A percentile compares a stretch with the other conserved stretches of the same genome.
These are phyloP conservation scores for Sinocyclocheilus grahami DNA, from an alignment of 2,113 vertebrate genomes.

Conservation along the genomic window DNA sequence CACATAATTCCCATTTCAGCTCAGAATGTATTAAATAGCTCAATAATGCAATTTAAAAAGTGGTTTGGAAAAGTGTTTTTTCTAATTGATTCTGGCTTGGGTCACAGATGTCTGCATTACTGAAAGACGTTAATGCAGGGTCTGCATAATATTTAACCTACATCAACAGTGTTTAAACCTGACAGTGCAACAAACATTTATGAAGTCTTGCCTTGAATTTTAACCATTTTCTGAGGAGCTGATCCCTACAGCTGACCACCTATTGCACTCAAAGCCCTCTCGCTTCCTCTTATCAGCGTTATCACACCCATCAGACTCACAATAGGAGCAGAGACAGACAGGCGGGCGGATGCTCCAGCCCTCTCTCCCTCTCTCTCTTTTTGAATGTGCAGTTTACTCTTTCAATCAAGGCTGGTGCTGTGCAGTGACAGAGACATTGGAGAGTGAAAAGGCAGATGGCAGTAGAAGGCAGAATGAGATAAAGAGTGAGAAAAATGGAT, in stretches of 20 bases:
- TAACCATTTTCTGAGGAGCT: background rate
- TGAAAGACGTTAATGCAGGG: background rate
- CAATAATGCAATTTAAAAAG: background rate
- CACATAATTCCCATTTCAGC: background rate
- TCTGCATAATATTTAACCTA: slow-evolving; percentile 12
- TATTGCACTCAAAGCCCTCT: background rate
- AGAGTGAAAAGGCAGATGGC: slow-evolving; percentile 22
- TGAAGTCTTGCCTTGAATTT: background rate
- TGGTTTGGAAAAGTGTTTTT: background rate
- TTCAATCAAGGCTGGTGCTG: background rate
- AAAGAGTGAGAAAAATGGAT: slow-evolving; percentile 29
- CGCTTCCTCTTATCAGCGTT: background rate
- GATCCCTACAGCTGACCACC: background rate
- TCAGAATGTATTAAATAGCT: background rate
- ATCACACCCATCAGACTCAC: slow-evolving; percentile 20
- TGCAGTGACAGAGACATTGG: background rate
- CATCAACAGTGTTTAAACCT: background rate
- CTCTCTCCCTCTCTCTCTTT: background rate
- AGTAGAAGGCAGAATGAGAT: slow-evolving; percentile 2
- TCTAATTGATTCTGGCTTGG: background rate
- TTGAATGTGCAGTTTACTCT: slow-evolving; percentile 14
- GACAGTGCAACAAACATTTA: background rate
- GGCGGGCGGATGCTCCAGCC: slow-evolving; percentile 1
- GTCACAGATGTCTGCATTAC: background rate
- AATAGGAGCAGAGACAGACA: slow-evolving; percentile 27